Evolutionary conservation across 2,113 vertebrate genomes (phyloP), one percentile per base, ranked within the genome.

Genomic region (Amphiprion ocellaris): DNA sequence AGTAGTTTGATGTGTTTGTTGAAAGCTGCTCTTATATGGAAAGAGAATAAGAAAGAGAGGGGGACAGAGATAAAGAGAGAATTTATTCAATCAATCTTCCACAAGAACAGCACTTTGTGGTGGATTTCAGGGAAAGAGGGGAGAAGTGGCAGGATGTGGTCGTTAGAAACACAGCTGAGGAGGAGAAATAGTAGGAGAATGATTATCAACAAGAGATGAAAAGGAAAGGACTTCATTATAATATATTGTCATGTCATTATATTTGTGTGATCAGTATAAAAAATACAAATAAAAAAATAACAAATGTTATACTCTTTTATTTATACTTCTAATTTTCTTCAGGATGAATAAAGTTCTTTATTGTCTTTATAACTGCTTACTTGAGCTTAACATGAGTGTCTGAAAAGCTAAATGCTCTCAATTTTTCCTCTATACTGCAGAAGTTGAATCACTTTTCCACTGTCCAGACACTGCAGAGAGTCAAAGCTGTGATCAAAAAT

Each of bases 31-130:
- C 73, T 49, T 41, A 52, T 23, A 85, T 60, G 30, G 68, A 69
- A 28, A 3, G 21, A 69, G 47, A 80, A 50, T 9, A 23, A 26
- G 17, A 76, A 65, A 61, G 5, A 17, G 15, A 50, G 19, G 4
- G 10, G 5, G 4, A 4, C 16, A 37, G 66, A 26, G 55, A 68
- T 67, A 56, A 26, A 66, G 1, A 39, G 65, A 65, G 23, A 63
- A 75, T 75, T 56, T 81, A 77, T 82, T 88, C 58, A 62, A 83
- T 87, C 68, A 84, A 81, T 81, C 30, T 33, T 66, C 28, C 46
- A 56, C 50, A 65, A 70, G 71, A 77, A 62, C 77, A 70, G 77
- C 73, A 82, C 78, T 91, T 73, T 90, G 87, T 64, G 85, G 82
- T 82, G 81, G 24, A 49, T 79, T 87, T 84, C 79, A 79, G 79